phyloP scores from a whole-genome alignment of 2,888 invertebrate genomes.

The Oscheius myriophilus region DNA sequence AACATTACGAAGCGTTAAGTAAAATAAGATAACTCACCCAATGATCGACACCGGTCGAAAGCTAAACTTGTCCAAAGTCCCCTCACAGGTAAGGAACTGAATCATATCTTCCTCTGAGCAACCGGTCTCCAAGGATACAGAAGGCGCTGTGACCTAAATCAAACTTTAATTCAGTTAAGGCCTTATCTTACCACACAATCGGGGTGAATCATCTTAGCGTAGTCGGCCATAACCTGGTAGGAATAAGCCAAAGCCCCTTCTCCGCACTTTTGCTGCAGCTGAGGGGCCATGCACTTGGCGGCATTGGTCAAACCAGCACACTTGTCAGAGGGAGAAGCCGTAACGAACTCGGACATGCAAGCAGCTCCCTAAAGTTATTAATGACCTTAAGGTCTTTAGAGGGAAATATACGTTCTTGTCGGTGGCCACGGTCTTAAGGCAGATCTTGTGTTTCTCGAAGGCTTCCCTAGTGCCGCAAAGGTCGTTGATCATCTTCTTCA shows the following conservation, averaged over 20 bases:
- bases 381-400: not conserved
- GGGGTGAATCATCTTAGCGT: slow-evolving; percentile 31
- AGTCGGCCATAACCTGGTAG: slow-evolving; percentile 36
- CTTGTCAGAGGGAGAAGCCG: slow-evolving; percentile 25
- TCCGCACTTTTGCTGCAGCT: slow-evolving; percentile 32
- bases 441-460: slow-evolving; percentile 54
- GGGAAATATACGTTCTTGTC: slow-evolving; percentile 29
- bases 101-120: slow-evolving; percentile 61
- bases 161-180: not conserved
- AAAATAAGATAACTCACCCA: slow-evolving; percentile 33
- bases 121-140: slow-evolving; percentile 47
- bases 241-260: slow-evolving; percentile 32
- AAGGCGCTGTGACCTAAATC: slow-evolving; percentile 21
- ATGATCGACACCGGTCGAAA: slow-evolving; percentile 64
- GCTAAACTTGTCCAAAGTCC: slow-evolving; percentile 58
- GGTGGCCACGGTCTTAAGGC: slow-evolving; percentile 38
- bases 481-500: slow-evolving; percentile 36
- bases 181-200: slow-evolving; percentile 29
- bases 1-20: no score
- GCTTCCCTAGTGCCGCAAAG: slow-evolving; percentile 40
- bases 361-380: slow-evolving; percentile 25
- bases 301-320: slow-evolving; percentile 33
- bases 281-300: slow-evolving; percentile 34
- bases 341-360: slow-evolving; percentile 39
- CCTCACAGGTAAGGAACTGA: slow-evolving; percentile 62